Evolutionary conservation across 1,140 invertebrate species (phyloP), one percentile per base, ranked within the genome.

Genomic region (Gonatopus flavifemur): DNA sequence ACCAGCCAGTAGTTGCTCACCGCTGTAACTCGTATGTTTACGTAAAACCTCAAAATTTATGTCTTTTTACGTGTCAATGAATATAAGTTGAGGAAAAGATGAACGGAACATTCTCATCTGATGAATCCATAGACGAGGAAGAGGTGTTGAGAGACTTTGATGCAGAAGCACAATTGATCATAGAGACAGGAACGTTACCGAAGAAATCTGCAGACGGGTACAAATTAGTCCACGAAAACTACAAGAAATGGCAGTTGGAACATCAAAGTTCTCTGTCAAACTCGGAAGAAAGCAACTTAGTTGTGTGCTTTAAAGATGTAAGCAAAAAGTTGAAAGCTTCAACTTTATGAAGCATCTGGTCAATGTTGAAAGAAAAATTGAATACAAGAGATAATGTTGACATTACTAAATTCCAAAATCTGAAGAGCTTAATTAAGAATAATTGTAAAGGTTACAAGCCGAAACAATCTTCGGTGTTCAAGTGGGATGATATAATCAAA

Each of bases 301-400:
- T 42, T 10, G 22, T 42, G 3, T 42, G 30, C 3, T 42, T 42
- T 3, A 25, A 42, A n/a, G 24, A 42, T 10, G 5, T 42, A 28
- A 42, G 24, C n/a, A 24, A 24, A 25, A 42, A 25, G 19, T 42
- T 42, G 22, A 42, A 42, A 21, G 21, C 20, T 20, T 19, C 21
- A 24, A 25, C 35, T 5, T 30, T 19, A 41, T 47, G 21, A 33
- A 35, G 44, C 33, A 47, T 47, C 3, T 36, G 33, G 31, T 37
- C 44, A n/a, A 47, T 47, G 44, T 37, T 47, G 37, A 47, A 47
- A 24, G 37, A 47, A 47, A 47, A 32, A 22, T 22, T 36, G 22
- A 47, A 36, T 37, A 28, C 44, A 7, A 33, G n/a, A 33, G 25
- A 37, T 12, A 47, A 36, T 13, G 24, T 47, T 24, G 33, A 47